A percentile compares a stretch with the other conserved stretches of the same genome.
Conservation (phyloP, 2,113 vertebrate species). For the Speoplatyrhinus poulsoni region DNA sequence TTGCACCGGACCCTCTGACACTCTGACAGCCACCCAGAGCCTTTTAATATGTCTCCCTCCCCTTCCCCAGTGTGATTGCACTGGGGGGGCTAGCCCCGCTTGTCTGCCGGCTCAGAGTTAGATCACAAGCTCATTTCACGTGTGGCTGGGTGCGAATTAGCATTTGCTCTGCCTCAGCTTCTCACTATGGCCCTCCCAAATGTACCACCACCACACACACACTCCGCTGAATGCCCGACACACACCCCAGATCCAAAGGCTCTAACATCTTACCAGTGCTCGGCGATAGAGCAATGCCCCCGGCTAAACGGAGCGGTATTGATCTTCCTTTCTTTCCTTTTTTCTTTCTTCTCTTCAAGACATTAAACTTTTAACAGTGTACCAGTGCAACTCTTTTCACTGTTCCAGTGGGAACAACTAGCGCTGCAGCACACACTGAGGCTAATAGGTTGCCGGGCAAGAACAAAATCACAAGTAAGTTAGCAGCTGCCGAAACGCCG, state of each 20-base stretch:
- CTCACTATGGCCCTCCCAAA: slow-evolving; percentile 37
- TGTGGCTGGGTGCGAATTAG: slow-evolving; percentile 80
- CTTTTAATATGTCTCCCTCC: slow-evolving; percentile 61
- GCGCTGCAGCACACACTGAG: slow-evolving; percentile 19
- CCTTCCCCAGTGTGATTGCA: slow-evolving; percentile 52
- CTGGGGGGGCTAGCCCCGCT: slow-evolving; percentile 47
- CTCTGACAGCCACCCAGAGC: slow-evolving; percentile 55
- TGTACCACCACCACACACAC: slow-evolving; percentile 26
- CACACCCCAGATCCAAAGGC: slow-evolving; percentile 20
- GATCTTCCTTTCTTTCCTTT: slow-evolving; percentile 12
- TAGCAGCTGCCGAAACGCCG: slow-evolving; percentile 15
- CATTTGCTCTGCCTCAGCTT: slow-evolving; percentile 65
- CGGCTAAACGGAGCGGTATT: slow-evolving; percentile 49
- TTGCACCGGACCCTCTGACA: slow-evolving; percentile 33
- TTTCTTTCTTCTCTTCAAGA: not conserved
- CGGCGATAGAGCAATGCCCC: slow-evolving; percentile 27
- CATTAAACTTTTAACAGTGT: not conserved
- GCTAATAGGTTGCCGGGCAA: slow-evolving; percentile 27
- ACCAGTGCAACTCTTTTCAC: slow-evolving; percentile 29
- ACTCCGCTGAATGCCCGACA: slow-evolving; percentile 12
- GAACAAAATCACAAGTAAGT: slow-evolving; percentile 7
- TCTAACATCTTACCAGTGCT: slow-evolving; percentile 39
- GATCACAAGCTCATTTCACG: slow-evolving; percentile 80
- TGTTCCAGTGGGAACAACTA: slow-evolving; percentile 16
- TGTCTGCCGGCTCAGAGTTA: slow-evolving; percentile 58